phyloP scores from a whole-genome alignment of 2,113 vertebrate genomes.

The Takifugu flavidus region DNA sequence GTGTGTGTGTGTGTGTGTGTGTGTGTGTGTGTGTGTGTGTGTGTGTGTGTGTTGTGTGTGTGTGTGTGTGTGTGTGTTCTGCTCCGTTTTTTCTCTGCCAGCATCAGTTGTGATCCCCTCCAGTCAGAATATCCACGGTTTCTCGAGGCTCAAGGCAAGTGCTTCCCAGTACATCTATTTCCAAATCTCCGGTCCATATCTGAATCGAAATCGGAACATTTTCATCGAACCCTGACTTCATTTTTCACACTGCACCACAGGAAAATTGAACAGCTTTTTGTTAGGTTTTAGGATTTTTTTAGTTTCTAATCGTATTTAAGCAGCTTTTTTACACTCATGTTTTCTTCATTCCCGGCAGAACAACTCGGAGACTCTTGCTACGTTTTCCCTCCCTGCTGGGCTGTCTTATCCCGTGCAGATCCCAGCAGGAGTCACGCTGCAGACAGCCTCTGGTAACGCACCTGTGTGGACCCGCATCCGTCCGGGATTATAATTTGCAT shows the following conservation, averaged over 20 bases:
- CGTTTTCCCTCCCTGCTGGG: conserved; percentile 81
- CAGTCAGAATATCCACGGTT: conserved; percentile 74
- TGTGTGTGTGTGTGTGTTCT: conserved; percentile 1
- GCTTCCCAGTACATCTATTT: background rate
- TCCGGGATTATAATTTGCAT: no score
- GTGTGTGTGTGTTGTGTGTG: no score
- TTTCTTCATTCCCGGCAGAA: conserved; percentile 66
- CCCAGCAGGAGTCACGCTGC: conserved; percentile 88
- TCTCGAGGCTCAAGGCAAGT: conserved; percentile 73
- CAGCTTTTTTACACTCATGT: no score
- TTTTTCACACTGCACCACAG: no score
- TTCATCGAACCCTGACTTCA: background rate
- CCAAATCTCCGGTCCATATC: background rate
- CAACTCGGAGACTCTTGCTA: conserved; percentile 62
- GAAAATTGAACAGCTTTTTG: no score
- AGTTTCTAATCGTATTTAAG: no score
- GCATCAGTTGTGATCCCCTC: conserved; percentile 77
- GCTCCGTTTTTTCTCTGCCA: conserved; percentile 18
- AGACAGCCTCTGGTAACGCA: conserved; percentile 84
- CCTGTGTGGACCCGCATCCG: background rate
- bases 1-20: background rate
- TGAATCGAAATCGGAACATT: background rate
- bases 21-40: background rate
- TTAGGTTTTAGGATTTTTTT: no score
- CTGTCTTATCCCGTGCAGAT: conserved; percentile 87